phyloP scores from a whole-genome alignment of 2,113 vertebrate genomes.

The Cavia aperea region DNA sequence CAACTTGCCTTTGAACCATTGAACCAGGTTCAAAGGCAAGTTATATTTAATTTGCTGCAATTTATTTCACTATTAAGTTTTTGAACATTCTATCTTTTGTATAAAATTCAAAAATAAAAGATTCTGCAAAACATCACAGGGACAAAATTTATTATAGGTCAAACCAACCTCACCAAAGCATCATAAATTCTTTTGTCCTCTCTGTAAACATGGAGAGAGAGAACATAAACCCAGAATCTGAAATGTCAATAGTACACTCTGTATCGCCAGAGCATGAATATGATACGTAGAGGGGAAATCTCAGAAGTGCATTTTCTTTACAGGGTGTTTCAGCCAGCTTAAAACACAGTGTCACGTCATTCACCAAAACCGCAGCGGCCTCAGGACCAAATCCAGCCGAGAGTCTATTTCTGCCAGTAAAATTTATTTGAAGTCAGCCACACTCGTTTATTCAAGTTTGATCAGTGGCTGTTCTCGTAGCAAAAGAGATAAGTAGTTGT shows the following conservation, averaged over 20 bases:
- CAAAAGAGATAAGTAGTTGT: background rate
- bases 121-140: background rate
- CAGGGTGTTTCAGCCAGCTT: background rate
- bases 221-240: background rate
- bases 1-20: background rate
- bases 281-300: background rate
- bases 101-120: conserved; percentile 10
- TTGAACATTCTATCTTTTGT: background rate
- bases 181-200: background rate
- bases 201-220: background rate
- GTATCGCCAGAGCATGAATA: background rate
- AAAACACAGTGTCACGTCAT: background rate
- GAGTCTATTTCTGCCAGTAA: background rate
- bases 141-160: background rate
- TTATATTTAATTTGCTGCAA: background rate
- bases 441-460: background rate
- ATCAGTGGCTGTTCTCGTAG: background rate
- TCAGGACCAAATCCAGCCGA: background rate
- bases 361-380: background rate
- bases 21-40: background rate
- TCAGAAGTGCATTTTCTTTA: background rate
- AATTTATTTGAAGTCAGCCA: background rate
- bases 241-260: background rate
- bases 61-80: background rate
- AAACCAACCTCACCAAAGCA: background rate